Evolutionary conservation across 2,797 vertebrate genomes (phyloP).

Genomic region (Melanotaenia boesemani): DNA sequence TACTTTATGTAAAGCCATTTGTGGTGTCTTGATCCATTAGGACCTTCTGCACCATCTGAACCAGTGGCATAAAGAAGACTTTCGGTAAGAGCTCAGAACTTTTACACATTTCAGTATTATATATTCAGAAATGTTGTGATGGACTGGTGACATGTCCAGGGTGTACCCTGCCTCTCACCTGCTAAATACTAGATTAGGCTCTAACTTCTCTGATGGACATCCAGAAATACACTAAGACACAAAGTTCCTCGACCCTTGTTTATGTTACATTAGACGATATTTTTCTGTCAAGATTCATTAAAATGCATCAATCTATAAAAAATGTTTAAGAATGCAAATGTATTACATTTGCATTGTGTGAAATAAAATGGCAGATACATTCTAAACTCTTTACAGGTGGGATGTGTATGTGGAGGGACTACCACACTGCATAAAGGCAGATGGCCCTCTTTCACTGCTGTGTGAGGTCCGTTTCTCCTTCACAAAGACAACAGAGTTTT

Average conservation of each 20-base stretch:
- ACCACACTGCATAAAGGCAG: conserved; percentile 40
- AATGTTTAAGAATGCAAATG: too few relatives aligned
- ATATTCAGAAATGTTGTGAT: background rate
- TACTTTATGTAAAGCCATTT: too few relatives aligned
- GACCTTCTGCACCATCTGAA: background rate
- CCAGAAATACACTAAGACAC: too few relatives aligned
- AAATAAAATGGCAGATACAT: too few relatives aligned
- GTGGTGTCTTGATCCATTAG: background rate
- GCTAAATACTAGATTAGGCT: too few relatives aligned
- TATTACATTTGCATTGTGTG: too few relatives aligned
- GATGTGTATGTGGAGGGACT: conserved; percentile 39
- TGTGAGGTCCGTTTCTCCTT: conserved; percentile 68
- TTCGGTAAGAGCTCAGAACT: conserved; percentile 52
- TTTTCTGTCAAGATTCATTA: background rate
- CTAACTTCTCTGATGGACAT: too few relatives aligned
- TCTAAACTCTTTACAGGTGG: conserved; percentile 47
- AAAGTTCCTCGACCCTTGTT: background rate
- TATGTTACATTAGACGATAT: background rate
- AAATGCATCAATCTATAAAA: background rate
- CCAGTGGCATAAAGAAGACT: conserved; percentile 44
- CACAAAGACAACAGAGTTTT: conserved; percentile 52
- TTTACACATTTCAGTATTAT: background rate
- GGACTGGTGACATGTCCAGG: too few relatives aligned
- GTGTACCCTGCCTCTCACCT: too few relatives aligned
- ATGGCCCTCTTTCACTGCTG: conserved; percentile 13